Evolutionary conservation across 2,797 vertebrate genomes (phyloP).

Genomic region (Sus cebifrons): DNA sequence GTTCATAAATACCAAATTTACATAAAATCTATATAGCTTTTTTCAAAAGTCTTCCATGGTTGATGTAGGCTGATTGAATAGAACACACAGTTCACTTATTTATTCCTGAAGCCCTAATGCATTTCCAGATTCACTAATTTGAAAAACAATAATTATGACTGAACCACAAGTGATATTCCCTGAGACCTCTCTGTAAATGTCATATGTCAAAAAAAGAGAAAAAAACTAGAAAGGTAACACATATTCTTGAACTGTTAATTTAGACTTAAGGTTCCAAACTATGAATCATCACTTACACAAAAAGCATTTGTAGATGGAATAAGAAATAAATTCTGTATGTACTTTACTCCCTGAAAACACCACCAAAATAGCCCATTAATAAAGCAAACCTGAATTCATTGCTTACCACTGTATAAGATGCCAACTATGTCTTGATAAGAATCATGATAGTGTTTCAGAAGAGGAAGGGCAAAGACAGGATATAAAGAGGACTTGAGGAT

Average conservation of each 20-base stretch:
- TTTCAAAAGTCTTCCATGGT: conserved; percentile 79
- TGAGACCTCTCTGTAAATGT: conserved; percentile 26
- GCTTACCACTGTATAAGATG: neutral
- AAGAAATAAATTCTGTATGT: conserved; percentile 15
- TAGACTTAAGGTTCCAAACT: neutral
- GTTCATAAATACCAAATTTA: conserved; percentile 88
- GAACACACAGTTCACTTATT: conserved; percentile 57
- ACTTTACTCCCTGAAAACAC: neutral
- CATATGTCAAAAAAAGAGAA: neutral
- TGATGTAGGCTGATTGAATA: conserved; percentile 76
- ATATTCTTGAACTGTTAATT: neutral
- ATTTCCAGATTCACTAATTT: conserved; percentile 60
- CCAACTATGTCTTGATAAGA: neutral
- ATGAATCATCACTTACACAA: neutral
- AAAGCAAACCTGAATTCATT: conserved; percentile 45
- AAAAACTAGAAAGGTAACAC: neutral
- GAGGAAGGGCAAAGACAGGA: neutral
- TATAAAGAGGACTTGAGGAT: neutral
- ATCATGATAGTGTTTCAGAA: conserved; percentile 2
- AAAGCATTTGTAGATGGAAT: neutral
- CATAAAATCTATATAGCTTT: conserved; percentile 87
- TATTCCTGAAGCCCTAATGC: conserved; percentile 57
- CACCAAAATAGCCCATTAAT: neutral
- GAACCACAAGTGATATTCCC: neutral
- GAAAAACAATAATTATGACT: conserved; percentile 61